Conservation (phyloP, 2,888 invertebrate genomes). For the Euzetes globulus region DNA sequence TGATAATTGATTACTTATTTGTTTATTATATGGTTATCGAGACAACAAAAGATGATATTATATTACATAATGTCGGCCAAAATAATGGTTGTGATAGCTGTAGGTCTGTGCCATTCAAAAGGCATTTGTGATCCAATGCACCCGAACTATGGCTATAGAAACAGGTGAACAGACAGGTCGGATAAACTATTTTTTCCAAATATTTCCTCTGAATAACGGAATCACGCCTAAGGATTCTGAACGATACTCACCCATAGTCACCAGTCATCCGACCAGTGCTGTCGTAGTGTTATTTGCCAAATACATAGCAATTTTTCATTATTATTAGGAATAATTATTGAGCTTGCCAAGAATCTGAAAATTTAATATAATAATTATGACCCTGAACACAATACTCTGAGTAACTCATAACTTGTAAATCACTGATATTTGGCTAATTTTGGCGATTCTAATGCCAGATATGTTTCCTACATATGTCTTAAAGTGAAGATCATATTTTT, state of each 20-base stretch:
- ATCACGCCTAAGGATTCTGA: slow-evolving; percentile 19
- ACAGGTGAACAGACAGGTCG: neutral
- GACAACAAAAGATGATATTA: too few species aligned
- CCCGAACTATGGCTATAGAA: neutral
- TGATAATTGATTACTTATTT: too few species aligned
- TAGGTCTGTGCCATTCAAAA: neutral
- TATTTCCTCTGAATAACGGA: slow-evolving; percentile 28
- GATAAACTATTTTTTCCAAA: slow-evolving; percentile 6
- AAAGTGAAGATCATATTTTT: too few species aligned
- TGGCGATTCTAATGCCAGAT: too few species aligned
- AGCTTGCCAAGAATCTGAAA: too few species aligned
- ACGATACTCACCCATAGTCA: slow-evolving; percentile 20
- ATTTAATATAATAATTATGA: too few species aligned
- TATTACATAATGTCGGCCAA: too few species aligned
- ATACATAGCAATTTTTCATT: neutral
- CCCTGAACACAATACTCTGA: too few species aligned
- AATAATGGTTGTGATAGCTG: neutral
- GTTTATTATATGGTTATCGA: too few species aligned
- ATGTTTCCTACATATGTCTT: too few species aligned
- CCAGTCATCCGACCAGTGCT: slow-evolving; percentile 1
- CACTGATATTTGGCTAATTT: too few species aligned
- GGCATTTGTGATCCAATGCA: neutral
- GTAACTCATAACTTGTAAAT: too few species aligned
- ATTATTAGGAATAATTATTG: neutral
- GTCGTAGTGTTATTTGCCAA: neutral